Base-by-base conservation (phyloP, 2,113 vertebrate species). In the Cynocephalus volans region DNA sequence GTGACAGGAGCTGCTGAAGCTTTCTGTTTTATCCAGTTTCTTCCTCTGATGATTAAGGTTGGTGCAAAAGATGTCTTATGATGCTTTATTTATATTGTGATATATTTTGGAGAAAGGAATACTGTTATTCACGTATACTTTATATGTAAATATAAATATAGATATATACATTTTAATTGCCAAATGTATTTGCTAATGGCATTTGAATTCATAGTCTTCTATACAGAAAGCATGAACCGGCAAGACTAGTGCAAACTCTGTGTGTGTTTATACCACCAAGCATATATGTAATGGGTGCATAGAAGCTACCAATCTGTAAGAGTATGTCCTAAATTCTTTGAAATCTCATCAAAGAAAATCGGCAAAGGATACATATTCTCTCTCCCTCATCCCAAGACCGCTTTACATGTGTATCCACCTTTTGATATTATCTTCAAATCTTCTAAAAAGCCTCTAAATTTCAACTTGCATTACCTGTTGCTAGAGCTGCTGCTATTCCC, bases 11-110 rank as follows among this genome's bases (percentile, higher is more conserved):
- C 96, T 88, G 96, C 75, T 89, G 69, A 80, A 96, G 93, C 62
- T 80, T 96, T 98, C 88, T 97, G 48, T 89, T 97, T 97, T 92
- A 92, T 88, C 83, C 10, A 0, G 95, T 97, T 85, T 87, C 54
- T 75, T 10, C 80, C 7, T 94, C 88, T 79, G 65, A 54, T 83
- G 41, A 86, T 75, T 87, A 97, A 96, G 36, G 64, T 88, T 23
- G 12, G 81, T 96, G 50, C 12, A 98, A 98, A 98, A 96, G 58
- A 60, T 5, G 62, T 95, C 95, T 95, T 96, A 52, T 64, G 67
- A 36, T 33, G 18, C 52, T 91, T 97, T 62, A 24, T 84, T 94
- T 81, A 58, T 58, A 64, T 75, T 18, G 50, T 0, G 54, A 73
- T 8, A 13, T 19, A 13, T 75, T 81, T 93, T 97, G 24, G 36